Conservation (phyloP, 2,888 invertebrate species). For the Morpho deidamia region DNA sequence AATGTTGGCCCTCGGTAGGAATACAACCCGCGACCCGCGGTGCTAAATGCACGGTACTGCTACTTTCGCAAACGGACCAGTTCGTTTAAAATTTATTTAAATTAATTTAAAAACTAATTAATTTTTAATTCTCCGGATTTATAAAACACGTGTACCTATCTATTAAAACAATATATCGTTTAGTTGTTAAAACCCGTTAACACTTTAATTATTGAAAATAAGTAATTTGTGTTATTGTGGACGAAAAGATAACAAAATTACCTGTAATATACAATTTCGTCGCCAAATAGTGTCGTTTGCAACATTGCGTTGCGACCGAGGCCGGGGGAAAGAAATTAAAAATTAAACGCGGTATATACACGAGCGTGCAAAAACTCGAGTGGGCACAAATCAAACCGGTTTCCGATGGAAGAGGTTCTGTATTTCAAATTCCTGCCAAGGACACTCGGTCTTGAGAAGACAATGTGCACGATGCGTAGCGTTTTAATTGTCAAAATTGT, state of each 20-base stretch:
- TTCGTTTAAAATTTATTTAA: too few species aligned
- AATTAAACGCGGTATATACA: conserved; percentile 38
- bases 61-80: too few species aligned
- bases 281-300: neutral
- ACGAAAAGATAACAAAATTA: neutral
- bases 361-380: conserved; percentile 28
- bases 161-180: too few species aligned
- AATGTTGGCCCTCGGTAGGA: too few species aligned
- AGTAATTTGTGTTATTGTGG: too few species aligned
- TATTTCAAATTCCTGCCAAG: conserved; percentile 67
- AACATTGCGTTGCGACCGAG: neutral
- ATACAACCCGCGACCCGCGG: too few species aligned
- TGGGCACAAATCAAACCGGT: conserved; percentile 58
- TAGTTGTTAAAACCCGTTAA: too few species aligned
- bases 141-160: too few species aligned
- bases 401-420: conserved; percentile 40
- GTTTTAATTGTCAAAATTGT: conserved; percentile 75
- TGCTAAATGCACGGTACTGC: too few species aligned
- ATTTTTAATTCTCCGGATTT: too few species aligned
- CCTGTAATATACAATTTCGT: neutral
- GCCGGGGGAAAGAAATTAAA: conserved; percentile 28
- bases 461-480: conserved; percentile 63
- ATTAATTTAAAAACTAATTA: too few species aligned
- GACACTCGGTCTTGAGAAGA: conserved; percentile 50
- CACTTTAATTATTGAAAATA: too few species aligned